Evolutionary conservation across 2,888 invertebrate genomes (phyloP).

Genomic region (Cheilosia vernalis): DNA sequence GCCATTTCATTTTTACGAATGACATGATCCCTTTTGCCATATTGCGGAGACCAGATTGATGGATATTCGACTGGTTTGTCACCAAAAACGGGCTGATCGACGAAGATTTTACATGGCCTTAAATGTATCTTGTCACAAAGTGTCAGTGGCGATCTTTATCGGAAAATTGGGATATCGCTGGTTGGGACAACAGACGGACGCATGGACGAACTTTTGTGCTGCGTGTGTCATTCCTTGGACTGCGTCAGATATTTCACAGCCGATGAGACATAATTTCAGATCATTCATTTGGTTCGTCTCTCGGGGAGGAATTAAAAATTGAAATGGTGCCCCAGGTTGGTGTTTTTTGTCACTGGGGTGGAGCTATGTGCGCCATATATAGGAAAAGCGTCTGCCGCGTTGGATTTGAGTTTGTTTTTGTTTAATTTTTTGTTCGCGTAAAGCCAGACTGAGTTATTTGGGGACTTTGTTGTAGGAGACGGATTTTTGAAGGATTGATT

Average conservation of each 20-base stretch:
- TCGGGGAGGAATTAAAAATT: conserved; percentile 49
- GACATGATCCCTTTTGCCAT: conserved; percentile 71
- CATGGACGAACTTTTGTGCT: conserved; percentile 14
- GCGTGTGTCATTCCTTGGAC: conserved; percentile 60
- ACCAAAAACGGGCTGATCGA: conserved; percentile 73
- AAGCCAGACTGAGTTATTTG: conserved; percentile 41
- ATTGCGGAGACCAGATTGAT: conserved; percentile 57
- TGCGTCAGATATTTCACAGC: conserved; percentile 75
- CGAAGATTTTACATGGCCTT: conserved; percentile 74
- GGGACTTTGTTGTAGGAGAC: conserved; percentile 58
- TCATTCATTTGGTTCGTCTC: conserved; percentile 48
- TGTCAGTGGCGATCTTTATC: conserved; percentile 75
- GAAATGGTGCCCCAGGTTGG: conserved; percentile 52
- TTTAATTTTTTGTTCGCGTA: conserved; percentile 1
- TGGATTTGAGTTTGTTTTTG: conserved; percentile 43
- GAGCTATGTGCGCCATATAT: conserved; percentile 68
- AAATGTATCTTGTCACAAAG: conserved; percentile 75
- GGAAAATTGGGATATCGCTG: conserved; percentile 73
- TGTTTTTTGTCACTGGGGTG: conserved; percentile 61
- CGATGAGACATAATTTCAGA: conserved; percentile 50
- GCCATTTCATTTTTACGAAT: conserved; percentile 73
- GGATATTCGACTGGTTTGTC: conserved; percentile 71
- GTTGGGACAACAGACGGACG: conserved; percentile 16
- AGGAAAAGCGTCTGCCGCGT: conserved; percentile 59
- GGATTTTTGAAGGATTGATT: conserved; percentile 62